phyloP scores from a whole-genome alignment of 2,888 invertebrate species.

The Parnassius glacialis region DNA sequence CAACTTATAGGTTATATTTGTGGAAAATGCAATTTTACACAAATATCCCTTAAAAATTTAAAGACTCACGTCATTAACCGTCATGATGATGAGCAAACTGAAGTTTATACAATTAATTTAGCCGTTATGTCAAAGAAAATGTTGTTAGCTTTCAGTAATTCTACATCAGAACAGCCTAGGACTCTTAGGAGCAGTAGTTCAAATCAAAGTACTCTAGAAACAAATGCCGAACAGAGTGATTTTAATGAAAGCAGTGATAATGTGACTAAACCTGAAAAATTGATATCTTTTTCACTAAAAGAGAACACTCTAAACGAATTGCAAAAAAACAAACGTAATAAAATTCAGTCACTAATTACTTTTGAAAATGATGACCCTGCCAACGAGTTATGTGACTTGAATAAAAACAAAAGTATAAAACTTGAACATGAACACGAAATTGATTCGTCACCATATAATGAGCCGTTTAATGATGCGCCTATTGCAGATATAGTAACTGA shows the following conservation, averaged over 20 bases:
- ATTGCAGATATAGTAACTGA: not conserved
- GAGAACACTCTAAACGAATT: slow-evolving; percentile 17
- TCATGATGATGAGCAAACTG: slow-evolving; percentile 73
- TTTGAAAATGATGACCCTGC: slow-evolving; percentile 58
- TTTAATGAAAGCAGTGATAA: slow-evolving; percentile 35
- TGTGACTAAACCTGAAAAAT: not conserved
- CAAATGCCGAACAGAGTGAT: slow-evolving; percentile 28
- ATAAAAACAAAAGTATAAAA: slow-evolving; percentile 26
- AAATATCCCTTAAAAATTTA: slow-evolving; percentile 82
- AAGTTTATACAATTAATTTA: slow-evolving; percentile 68
- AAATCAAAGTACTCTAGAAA: slow-evolving; percentile 41
- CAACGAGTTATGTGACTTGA: slow-evolving; percentile 31
- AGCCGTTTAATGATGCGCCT: not conserved
- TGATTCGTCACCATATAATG: not conserved
- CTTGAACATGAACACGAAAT: slow-evolving; percentile 33
- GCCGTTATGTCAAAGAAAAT: slow-evolving; percentile 52
- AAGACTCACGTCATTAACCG: slow-evolving; percentile 82
- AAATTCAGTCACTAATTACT: slow-evolving; percentile 56
- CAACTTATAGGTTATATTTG: slow-evolving; percentile 84
- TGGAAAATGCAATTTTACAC: slow-evolving; percentile 86
- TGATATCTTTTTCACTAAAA: not conserved
- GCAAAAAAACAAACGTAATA: slow-evolving; percentile 21
- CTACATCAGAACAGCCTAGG: slow-evolving; percentile 35
- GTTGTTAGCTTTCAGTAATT: slow-evolving; percentile 41
- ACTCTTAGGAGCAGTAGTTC: slow-evolving; percentile 49